Evolutionary conservation across 2,888 invertebrate species (phyloP).

Genomic region (Campoplex nolae): DNA sequence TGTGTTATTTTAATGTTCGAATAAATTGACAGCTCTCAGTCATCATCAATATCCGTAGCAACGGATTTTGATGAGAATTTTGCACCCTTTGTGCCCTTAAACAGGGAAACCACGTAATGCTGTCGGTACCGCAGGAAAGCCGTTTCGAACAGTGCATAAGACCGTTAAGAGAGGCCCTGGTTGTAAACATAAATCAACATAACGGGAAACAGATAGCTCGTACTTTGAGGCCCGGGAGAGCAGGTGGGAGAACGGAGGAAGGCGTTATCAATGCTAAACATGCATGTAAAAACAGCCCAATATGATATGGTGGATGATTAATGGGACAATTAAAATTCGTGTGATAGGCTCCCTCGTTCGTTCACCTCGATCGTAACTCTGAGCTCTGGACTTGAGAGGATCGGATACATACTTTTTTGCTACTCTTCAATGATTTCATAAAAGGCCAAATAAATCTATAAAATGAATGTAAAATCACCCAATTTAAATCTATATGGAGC

Average conservation of each 20-base stretch:
- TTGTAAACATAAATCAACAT: slow-evolving; percentile 81
- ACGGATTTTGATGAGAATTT: neutral
- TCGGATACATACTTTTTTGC: neutral
- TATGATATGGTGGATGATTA: slow-evolving; percentile 82
- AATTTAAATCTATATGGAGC: neutral
- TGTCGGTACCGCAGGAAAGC: neutral
- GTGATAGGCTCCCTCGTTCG: slow-evolving; percentile 45
- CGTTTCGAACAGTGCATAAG: neutral
- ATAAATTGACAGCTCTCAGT: neutral
- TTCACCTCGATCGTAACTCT: slow-evolving; percentile 29
- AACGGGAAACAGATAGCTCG: slow-evolving; percentile 75
- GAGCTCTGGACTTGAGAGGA: slow-evolving; percentile 24
- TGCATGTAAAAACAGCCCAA: slow-evolving; percentile 78
- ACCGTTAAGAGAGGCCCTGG: slow-evolving; percentile 40
- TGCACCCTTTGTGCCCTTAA: neutral
- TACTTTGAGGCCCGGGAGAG: slow-evolving; percentile 46
- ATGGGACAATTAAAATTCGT: slow-evolving; percentile 82
- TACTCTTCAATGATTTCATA: slow-evolving; percentile 40
- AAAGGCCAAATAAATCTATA: slow-evolving; percentile 1
- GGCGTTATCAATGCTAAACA: slow-evolving; percentile 83
- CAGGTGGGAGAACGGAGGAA: slow-evolving; percentile 26
- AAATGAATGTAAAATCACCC: neutral
- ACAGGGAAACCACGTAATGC: neutral
- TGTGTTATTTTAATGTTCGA: neutral
- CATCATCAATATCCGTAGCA: neutral